A percentile compares a stretch with the other conserved stretches of the same genome.
Conservation (phyloP, 2,888 invertebrate species). For the Leuctra nigra region DNA sequence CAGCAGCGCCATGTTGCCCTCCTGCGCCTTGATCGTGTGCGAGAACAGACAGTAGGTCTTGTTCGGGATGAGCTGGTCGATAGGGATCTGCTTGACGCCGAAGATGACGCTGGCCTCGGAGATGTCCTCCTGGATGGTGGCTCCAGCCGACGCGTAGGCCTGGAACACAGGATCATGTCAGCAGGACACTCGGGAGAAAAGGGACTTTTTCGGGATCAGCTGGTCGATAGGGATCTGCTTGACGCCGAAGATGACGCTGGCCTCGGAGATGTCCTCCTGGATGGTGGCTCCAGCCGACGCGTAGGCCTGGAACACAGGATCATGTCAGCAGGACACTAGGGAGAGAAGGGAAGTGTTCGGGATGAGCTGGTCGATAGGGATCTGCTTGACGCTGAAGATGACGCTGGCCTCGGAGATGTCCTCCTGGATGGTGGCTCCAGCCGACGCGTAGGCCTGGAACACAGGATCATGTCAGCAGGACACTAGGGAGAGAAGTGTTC, state of each 20-base stretch:
- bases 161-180: conserved; percentile 38
- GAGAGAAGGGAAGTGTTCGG: no score
- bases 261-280: conserved; percentile 94
- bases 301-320: conserved; percentile 74
- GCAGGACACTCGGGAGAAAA: conserved; percentile 95
- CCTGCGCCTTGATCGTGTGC: conserved; percentile 99
- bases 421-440: no score
- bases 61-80: conserved; percentile 86
- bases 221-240: conserved; percentile 91
- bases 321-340: no score
- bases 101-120: conserved; percentile 94
- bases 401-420: no score
- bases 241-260: conserved; percentile 94
- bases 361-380: no score
- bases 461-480: no score
- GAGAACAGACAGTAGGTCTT: conserved; percentile 99
- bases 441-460: no score
- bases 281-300: conserved; percentile 86
- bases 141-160: conserved; percentile 89
- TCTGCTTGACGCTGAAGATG: no score
- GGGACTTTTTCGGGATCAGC: conserved; percentile 91
- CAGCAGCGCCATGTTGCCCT: conserved; percentile 93
- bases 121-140: conserved; percentile 91
- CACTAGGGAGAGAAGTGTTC: no score
- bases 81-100: conserved; percentile 94